Evolutionary conservation across 2,888 invertebrate species (phyloP).

Genomic region (Melanostoma mellinum): DNA sequence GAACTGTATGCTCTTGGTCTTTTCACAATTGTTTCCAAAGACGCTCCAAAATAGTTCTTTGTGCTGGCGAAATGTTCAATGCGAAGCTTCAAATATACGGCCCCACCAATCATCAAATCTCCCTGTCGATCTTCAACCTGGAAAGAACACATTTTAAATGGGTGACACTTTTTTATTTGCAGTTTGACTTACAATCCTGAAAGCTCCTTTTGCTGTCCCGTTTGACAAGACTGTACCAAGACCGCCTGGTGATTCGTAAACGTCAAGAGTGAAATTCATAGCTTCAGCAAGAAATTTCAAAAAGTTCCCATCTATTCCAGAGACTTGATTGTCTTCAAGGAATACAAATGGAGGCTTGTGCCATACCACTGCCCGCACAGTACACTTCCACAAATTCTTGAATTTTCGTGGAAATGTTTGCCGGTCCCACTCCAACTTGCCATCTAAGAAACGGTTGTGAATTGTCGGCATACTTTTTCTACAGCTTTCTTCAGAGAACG

Average conservation of each 20-base stretch:
- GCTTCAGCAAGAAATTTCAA: neutral
- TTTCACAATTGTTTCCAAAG: neutral
- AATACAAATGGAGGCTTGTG: constrained; percentile 12
- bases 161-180: neutral
- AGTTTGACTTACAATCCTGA: constrained; percentile 3
- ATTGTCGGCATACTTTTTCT: neutral
- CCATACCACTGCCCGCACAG: neutral
- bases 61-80: neutral
- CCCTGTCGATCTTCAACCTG: neutral
- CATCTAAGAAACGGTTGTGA: neutral
- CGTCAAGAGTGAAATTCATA: constrained; percentile 11
- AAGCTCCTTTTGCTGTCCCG: neutral
- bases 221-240: neutral
- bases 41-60: neutral
- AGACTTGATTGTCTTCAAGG: neutral
- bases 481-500: constrained; percentile 1
- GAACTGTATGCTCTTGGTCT: neutral
- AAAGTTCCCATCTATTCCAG: constrained; percentile 17
- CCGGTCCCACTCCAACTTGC: neutral
- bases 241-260: neutral
- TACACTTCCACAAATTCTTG: constrained; percentile 7
- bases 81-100: neutral
- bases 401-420: constrained; percentile 3
- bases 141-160: neutral
- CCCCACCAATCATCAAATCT: constrained; percentile 15